phyloP scores from a whole-genome alignment of 2,797 vertebrate genomes.

The Phaenicophaeus curvirostris region DNA sequence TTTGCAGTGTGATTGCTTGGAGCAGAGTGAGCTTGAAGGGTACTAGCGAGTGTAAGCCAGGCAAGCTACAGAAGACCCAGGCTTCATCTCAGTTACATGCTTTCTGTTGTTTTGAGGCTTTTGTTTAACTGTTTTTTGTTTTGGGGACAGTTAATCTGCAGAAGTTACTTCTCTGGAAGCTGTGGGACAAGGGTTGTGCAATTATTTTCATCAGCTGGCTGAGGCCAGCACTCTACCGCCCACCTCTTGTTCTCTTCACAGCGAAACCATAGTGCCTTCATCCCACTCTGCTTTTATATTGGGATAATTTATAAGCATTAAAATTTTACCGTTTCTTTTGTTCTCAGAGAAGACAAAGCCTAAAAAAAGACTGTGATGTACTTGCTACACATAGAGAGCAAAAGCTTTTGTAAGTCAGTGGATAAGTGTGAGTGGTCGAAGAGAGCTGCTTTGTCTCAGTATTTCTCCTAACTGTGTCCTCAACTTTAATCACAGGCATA shows the following conservation, averaged over 20 bases:
- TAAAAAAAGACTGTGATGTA: not conserved
- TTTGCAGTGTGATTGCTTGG: not conserved
- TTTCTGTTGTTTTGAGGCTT: not conserved
- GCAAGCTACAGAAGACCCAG: not conserved
- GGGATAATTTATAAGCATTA: slow-evolving; percentile 6
- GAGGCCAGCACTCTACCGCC: not conserved
- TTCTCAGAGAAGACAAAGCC: not conserved
- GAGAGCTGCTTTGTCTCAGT: not conserved
- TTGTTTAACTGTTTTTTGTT: not conserved
- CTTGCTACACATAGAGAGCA: not conserved
- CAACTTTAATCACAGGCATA: not conserved
- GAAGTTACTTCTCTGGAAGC: not conserved
- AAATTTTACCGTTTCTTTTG: not conserved
- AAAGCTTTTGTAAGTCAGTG: not conserved
- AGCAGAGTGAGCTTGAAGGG: not conserved
- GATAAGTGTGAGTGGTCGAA: not conserved
- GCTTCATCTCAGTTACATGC: not conserved
- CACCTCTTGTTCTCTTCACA: not conserved
- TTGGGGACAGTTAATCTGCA: not conserved
- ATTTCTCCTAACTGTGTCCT: not conserved
- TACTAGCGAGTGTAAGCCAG: not conserved
- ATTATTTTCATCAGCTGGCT: not conserved
- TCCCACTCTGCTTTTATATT: slow-evolving; percentile 23
- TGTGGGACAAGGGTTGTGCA: not conserved
- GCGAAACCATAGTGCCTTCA: not conserved